A percentile compares a stretch with the other conserved stretches of the same genome.
Conservation (phyloP, 2,113 vertebrate species). For the Serranochromis macrocephalus region DNA sequence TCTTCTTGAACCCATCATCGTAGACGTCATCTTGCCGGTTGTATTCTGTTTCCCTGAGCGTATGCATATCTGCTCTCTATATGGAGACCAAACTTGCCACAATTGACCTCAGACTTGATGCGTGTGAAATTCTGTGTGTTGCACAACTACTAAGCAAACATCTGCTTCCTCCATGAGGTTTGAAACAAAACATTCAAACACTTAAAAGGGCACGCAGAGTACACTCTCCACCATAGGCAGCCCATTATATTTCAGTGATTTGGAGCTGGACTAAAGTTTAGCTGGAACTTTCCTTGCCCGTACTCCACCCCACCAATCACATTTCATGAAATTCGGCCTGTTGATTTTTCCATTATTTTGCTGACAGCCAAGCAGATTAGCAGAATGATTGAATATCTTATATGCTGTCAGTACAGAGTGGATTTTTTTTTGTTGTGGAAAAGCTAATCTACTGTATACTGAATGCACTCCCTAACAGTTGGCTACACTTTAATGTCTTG, state of each 20-base stretch:
- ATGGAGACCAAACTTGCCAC: not conserved
- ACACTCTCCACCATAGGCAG: not conserved
- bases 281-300: not conserved
- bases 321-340: not conserved
- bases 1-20: not conserved
- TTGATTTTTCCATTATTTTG: not conserved
- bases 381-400: not conserved
- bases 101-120: not conserved
- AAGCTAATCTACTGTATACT: not conserved
- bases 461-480: not conserved
- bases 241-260: not conserved
- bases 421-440: not conserved
- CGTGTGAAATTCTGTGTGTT: not conserved
- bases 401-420: not conserved
- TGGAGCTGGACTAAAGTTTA: not conserved
- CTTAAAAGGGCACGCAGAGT: not conserved
- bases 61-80: not conserved
- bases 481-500: not conserved
- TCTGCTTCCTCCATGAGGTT: not conserved
- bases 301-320: not conserved
- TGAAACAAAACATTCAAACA: not conserved
- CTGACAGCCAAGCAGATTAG: not conserved
- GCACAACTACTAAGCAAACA: not conserved
- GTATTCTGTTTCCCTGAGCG: not conserved
- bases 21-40: not conserved